phyloP scores from a whole-genome alignment of 2,797 vertebrate genomes.

The Gobionotothen gibberifrons region DNA sequence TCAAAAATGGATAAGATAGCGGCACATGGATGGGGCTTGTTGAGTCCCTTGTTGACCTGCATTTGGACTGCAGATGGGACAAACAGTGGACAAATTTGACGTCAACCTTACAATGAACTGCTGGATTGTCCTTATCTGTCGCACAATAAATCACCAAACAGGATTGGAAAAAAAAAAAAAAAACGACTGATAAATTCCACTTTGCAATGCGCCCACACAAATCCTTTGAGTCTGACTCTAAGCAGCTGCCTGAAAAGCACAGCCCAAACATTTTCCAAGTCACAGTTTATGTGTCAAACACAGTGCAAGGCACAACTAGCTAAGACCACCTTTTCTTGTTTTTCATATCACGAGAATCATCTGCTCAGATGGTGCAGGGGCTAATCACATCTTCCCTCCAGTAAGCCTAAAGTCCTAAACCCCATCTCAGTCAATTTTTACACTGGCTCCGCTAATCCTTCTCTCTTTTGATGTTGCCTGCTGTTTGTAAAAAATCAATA shows the following conservation, averaged over 20 bases:
- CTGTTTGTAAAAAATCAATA: slow-evolving; percentile 74
- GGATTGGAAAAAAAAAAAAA: neutral
- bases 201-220: slow-evolving; percentile 23
- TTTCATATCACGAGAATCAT: slow-evolving; percentile 57
- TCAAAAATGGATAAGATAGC: neutral
- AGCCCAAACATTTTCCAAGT: slow-evolving; percentile 33
- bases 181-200: slow-evolving; percentile 17
- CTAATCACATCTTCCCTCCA: slow-evolving; percentile 63
- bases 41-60: slow-evolving; percentile 8
- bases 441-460: slow-evolving; percentile 56
- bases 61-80: slow-evolving; percentile 10
- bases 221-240: slow-evolving; percentile 24
- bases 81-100: slow-evolving; percentile 31
- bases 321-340: slow-evolving; percentile 27
- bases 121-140: slow-evolving; percentile 17
- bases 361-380: slow-evolving; percentile 35
- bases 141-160: slow-evolving; percentile 29
- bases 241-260: slow-evolving; percentile 36
- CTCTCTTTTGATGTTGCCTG: slow-evolving; percentile 60
- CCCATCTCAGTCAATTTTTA: slow-evolving; percentile 63
- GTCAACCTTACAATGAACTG: slow-evolving; percentile 42
- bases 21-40: slow-evolving; percentile 8
- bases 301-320: slow-evolving; percentile 13
- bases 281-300: slow-evolving; percentile 48
- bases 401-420: slow-evolving; percentile 59